These are phyloP conservation scores for Microplitis demolitor DNA, from an alignment of 1,140 invertebrate genomes.

Conservation along the genomic window DNA sequence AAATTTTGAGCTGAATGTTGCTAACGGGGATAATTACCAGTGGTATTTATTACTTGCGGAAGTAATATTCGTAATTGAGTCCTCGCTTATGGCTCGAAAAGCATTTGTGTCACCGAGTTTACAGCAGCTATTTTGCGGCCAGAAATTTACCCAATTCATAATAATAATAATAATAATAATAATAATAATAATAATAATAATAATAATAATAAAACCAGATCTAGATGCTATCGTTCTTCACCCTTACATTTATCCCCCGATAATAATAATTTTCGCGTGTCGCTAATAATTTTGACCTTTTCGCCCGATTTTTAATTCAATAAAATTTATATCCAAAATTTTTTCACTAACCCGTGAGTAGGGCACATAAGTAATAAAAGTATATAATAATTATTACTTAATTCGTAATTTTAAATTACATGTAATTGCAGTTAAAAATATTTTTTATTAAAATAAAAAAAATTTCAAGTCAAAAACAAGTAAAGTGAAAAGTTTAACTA, in stretches of 20 bases:
- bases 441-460: no score
- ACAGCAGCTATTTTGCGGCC: constrained; percentile 5
- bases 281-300: no score
- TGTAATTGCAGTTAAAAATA: no score
- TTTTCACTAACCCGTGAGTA: no score
- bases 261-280: no score
- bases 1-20: background rate
- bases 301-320: no score
- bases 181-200: constrained; percentile 23
- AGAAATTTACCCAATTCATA: constrained; percentile 36
- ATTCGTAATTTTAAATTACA: no score
- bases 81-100: constrained; percentile 15
- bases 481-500: no score
- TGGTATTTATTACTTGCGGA: constrained; percentile 20
- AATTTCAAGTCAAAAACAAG: no score
- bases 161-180: constrained; percentile 37
- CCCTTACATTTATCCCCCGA: background rate
- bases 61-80: constrained; percentile 26
- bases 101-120: constrained; percentile 29
- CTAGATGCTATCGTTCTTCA: background rate
- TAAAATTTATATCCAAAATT: no score
- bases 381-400: background rate
- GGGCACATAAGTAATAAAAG: background rate
- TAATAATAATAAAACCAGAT: background rate
- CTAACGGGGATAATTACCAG: background rate